A percentile compares a stretch with the other conserved stretches of the same genome.
Evolutionary conservation across 2,888 invertebrate genomes (phyloP).

Genomic region (Cheilosia pagana): DNA sequence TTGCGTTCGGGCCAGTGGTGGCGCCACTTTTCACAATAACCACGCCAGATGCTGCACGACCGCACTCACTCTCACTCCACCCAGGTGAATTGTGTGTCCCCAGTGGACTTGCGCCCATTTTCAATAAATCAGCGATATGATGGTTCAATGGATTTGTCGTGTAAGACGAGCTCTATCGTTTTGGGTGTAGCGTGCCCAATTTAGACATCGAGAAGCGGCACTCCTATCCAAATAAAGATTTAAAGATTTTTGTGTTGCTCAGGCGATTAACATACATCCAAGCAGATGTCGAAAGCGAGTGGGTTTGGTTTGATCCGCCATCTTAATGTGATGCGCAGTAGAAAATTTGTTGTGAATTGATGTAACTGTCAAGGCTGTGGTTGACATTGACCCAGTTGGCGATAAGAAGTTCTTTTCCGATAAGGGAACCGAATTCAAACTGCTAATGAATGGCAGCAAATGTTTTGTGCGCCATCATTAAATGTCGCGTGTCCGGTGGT

Average conservation of each 20-base stretch:
- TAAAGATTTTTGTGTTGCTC: slow-evolving; percentile 31
- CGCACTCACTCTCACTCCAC: neutral
- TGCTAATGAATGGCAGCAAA: no score
- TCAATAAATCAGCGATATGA: neutral
- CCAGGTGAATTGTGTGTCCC: slow-evolving; percentile 50
- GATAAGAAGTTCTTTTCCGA: slow-evolving; percentile 5
- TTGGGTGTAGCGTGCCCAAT: slow-evolving; percentile 43
- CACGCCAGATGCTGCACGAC: slow-evolving; percentile 3
- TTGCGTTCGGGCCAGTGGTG: slow-evolving; percentile 23
- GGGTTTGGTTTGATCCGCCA: no score
- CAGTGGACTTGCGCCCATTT: neutral
- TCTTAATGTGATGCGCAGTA: neutral
- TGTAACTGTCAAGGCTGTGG: slow-evolving; percentile 28
- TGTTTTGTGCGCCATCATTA: neutral
- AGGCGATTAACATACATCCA: slow-evolving; percentile 32
- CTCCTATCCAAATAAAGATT: slow-evolving; percentile 50
- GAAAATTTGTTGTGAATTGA: neutral
- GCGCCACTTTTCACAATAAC: slow-evolving; percentile 13
- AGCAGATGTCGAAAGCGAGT: slow-evolving; percentile 24
- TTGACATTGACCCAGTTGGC: slow-evolving; percentile 2
- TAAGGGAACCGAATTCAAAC: no score
- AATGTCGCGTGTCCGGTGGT: neutral
- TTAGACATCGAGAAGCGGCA: slow-evolving; percentile 50
- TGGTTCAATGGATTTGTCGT: slow-evolving; percentile 39
- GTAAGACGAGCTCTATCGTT: slow-evolving; percentile 6